Evolutionary conservation across 2,797 vertebrate species (phyloP), one percentile per base, ranked within the genome.

Genomic region (Gouania willdenowi): DNA sequence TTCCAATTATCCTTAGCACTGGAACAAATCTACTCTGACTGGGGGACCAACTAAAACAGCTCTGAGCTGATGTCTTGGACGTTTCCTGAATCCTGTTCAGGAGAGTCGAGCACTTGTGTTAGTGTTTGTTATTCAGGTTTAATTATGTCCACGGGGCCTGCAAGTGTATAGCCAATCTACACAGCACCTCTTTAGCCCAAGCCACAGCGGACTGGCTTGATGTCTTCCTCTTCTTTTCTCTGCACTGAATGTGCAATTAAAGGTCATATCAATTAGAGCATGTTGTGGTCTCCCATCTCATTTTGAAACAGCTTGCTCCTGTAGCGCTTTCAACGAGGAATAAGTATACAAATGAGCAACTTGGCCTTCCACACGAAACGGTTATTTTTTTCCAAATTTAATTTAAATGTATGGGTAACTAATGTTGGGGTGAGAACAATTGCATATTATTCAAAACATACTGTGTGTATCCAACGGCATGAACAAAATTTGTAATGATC

Each of bases 251-350:
- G 81, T 86, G 81, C 87, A 89, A 89, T 89, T 88, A 89, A 90
- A 91, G 87, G 89, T 91, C 89, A 89, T 84, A 87, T 90, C 87
- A 90, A 91, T 90, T 91, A 90, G 86, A 83, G 82, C 83, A 79
- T 83, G 80, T 83, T 87, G 83, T 78, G 85, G 84, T 89, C 86
- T 89, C 86, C 66, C 82, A 82, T 85, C 86, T 88, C 83, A 78
- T 86, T 87, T 71, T 81, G 74, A 85, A 87, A 82, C 84, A 86
- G 87, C 86, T 87, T 86, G 80, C 82, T 82, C 52, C 72, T 62
- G 66, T 80, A 72, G 75, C 62, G 17, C 64, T 72, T 71, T 81
- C 60, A 68, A 71, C 63, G 70, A 67, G 71, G 61, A 84, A 75
- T 73, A 75, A 64, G 75, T 69, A 51, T 66, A 74, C 71, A 56